A percentile compares a stretch with the other conserved stretches of the same genome.
Evolutionary conservation across 2,888 invertebrate species (phyloP).

Genomic region (Eilema caniola): DNA sequence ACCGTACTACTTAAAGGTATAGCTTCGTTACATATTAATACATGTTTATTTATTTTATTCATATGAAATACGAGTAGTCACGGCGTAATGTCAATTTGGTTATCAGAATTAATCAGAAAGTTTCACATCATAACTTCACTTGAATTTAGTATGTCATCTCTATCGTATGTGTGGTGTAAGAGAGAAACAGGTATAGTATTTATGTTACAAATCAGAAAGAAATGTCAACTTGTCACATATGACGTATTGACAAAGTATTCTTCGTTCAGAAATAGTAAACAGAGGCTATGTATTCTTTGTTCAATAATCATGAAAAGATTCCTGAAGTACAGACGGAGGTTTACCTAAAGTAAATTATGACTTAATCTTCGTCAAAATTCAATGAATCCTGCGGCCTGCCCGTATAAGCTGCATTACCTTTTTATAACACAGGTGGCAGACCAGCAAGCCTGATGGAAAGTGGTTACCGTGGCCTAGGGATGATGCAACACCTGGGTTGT

Average conservation of each 20-base stretch:
- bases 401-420: too few species aligned
- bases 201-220: constrained; percentile 15
- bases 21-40: constrained; percentile 22
- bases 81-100: constrained; percentile 42
- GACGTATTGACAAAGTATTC: constrained; percentile 25
- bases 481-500: too few species aligned
- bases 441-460: too few species aligned
- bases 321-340: too few species aligned
- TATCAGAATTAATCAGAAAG: constrained; percentile 6
- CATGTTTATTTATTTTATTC: constrained; percentile 50
- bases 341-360: too few species aligned
- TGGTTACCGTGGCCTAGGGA: too few species aligned
- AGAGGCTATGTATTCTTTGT: too few species aligned
- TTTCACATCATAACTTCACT: background rate
- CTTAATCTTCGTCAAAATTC: too few species aligned
- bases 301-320: too few species aligned
- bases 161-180: background rate
- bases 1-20: constrained; percentile 19
- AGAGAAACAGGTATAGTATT: background rate
- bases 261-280: constrained; percentile 31
- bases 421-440: too few species aligned
- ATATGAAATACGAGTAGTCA: constrained; percentile 35
- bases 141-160: constrained; percentile 1
- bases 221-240: constrained; percentile 7
- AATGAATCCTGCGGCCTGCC: too few species aligned